Percentiles rank a stretch among this genome's conserved stretches.
These are phyloP conservation scores for Hypomecis punctinalis DNA, from an alignment of 2,888 invertebrate species.

Conservation along the genomic window DNA sequence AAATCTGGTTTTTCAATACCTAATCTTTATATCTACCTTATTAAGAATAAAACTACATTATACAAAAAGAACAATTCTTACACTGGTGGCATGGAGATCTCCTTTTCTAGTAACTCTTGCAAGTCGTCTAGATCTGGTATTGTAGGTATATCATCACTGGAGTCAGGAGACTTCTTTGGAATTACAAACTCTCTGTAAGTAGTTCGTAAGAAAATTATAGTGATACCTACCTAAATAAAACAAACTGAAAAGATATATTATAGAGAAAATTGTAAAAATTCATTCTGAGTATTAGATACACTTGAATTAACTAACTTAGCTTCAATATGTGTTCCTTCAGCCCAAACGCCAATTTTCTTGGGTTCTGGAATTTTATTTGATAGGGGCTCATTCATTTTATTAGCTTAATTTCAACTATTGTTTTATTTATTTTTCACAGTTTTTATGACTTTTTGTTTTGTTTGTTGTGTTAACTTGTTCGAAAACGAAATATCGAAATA, in stretches of 20 bases:
- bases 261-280: neutral
- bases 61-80: constrained; percentile 51
- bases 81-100: constrained; percentile 70
- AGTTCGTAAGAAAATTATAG: too few species aligned
- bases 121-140: constrained; percentile 80
- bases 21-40: too few species aligned
- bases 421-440: too few species aligned
- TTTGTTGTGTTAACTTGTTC: too few species aligned
- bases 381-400: constrained; percentile 63
- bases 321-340: constrained; percentile 76
- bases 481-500: too few species aligned
- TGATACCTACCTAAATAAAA: too few species aligned
- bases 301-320: constrained; percentile 62
- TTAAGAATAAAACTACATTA: too few species aligned
- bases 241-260: too few species aligned
- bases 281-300: too few species aligned
- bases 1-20: too few species aligned
- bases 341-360: constrained; percentile 78
- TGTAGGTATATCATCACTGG: constrained; percentile 79
- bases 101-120: constrained; percentile 77
- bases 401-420: too few species aligned
- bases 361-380: constrained; percentile 69
- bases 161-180: constrained; percentile 75
- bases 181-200: constrained; percentile 75
- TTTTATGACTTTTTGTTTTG: too few species aligned